Base-by-base conservation (phyloP, 2,113 vertebrate species). In the Lates calcarifer region DNA sequence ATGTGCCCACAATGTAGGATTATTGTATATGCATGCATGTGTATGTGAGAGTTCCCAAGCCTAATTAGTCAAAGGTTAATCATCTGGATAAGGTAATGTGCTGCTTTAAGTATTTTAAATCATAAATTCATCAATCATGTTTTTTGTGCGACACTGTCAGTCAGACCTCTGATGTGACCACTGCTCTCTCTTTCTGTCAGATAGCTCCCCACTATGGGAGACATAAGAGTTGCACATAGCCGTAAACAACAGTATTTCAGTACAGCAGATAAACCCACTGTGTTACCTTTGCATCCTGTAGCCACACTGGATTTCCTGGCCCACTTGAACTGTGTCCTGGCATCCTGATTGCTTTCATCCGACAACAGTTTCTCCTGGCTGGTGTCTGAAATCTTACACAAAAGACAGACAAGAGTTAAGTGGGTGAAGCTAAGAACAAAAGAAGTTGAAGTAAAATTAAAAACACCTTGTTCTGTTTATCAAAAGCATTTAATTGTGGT, bases 321-420 rank as follows among this genome's bases (percentile, higher is more conserved):
- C 85, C 82, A 85, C 73, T 35, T 86, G 29, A 74, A 39, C 58
- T 49, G 65, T 11, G 49, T 83, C 65, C 47, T 37, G 11, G 71
- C 18, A 22, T 71, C 73, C 73, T 39, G 57, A n/a, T 24, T 58
- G 45, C 73, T 47, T 67, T 88, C 80, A 15, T 61, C 47, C 0
- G 41, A 62, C 37, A 81, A 56, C 20, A 82, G 56, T 51, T 72
- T 67, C 6, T 86, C 84, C 37, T 24, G 66, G 41, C 73, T 79
- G 41, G 26, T 41, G 49, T 88, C 89, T 85, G 88, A 82, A 87
- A 88, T 70, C 89, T 89, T 11, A 57, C 20, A 78, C 35, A 84
- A 6, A 75, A 53, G 10, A 74, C 14, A 80, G 17, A 74, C 31
- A 17, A n/a, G 6, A 64, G 24, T 18, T 9, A 68, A 57, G 53